Conservation (phyloP, 2,888 invertebrate species). For the Drosophila niveifrons region DNA sequence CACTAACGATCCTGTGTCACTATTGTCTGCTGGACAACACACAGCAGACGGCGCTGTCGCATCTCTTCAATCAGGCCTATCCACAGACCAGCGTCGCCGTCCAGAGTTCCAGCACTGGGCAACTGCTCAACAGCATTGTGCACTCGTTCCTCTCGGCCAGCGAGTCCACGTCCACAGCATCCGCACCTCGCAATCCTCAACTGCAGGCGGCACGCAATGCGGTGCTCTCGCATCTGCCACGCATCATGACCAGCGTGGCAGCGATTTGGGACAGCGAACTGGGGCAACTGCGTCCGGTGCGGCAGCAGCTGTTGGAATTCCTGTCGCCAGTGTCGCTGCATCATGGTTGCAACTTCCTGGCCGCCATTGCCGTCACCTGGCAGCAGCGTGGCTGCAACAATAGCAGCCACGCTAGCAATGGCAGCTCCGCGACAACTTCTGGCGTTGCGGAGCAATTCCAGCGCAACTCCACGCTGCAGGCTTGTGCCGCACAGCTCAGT, state of each 20-base stretch:
- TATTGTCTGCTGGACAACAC: conserved; percentile 90
- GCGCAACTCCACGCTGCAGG: conserved; percentile 86
- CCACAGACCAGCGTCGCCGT: conserved; percentile 86
- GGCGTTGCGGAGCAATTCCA: conserved; percentile 82
- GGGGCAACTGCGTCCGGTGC: conserved; percentile 86
- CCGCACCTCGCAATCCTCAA: conserved; percentile 83
- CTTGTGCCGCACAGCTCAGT: conserved; percentile 90
- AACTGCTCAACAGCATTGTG: conserved; percentile 92
- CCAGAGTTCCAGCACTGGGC: conserved; percentile 88
- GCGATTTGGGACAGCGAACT: conserved; percentile 92
- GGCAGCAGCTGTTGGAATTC: conserved; percentile 92
- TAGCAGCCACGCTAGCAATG: conserved; percentile 58
- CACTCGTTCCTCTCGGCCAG: conserved; percentile 90
- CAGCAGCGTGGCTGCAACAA: conserved; percentile 88
- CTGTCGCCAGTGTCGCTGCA: conserved; percentile 93
- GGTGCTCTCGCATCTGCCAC: conserved; percentile 91
- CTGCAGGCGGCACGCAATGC: conserved; percentile 88
- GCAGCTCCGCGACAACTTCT: conserved; percentile 31
- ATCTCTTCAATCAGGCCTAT: conserved; percentile 87
- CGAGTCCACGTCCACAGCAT: conserved; percentile 66
- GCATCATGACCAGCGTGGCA: conserved; percentile 92
- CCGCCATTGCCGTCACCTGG: conserved; percentile 95
- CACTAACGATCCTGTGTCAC: conserved; percentile 91
- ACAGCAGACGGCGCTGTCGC: conserved; percentile 87
- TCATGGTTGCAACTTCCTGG: conserved; percentile 92